phyloP scores from a whole-genome alignment of 2,113 vertebrate species.

The Pimephales promelas region DNA sequence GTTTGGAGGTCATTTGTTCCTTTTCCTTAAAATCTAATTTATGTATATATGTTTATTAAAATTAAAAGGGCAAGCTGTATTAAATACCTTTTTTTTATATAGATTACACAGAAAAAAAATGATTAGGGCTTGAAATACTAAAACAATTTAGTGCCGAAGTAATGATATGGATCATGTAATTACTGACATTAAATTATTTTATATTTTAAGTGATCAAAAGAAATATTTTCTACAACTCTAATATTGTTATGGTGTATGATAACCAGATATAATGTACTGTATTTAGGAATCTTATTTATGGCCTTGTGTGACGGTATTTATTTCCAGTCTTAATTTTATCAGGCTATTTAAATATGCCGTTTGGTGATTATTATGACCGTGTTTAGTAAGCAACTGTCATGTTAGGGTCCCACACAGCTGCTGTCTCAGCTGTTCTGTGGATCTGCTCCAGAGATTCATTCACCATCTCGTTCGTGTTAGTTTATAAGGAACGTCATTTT shows the following conservation, averaged over 20 bases:
- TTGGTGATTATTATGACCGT: background rate
- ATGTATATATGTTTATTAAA: too few relatives aligned
- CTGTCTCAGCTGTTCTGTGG: conserved; percentile 10
- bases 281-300: background rate
- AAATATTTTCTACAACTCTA: background rate
- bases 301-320: background rate
- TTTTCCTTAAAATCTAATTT: too few relatives aligned
- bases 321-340: background rate
- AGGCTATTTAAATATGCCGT: background rate
- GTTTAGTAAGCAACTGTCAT: conserved; percentile 4
- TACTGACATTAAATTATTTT: background rate
- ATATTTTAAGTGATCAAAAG: background rate
- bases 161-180: too few relatives aligned
- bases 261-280: background rate
- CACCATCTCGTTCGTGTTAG: too few relatives aligned
- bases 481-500: background rate
- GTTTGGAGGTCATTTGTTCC: too few relatives aligned
- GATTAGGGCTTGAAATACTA: too few relatives aligned
- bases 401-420: conserved; percentile 1
- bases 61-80: too few relatives aligned
- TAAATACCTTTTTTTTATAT: too few relatives aligned
- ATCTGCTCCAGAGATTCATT: background rate
- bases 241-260: background rate
- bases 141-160: too few relatives aligned
- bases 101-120: too few relatives aligned